Evolutionary conservation across 1,140 invertebrate species (phyloP).

Genomic region (Drosophila pseudoobscura): DNA sequence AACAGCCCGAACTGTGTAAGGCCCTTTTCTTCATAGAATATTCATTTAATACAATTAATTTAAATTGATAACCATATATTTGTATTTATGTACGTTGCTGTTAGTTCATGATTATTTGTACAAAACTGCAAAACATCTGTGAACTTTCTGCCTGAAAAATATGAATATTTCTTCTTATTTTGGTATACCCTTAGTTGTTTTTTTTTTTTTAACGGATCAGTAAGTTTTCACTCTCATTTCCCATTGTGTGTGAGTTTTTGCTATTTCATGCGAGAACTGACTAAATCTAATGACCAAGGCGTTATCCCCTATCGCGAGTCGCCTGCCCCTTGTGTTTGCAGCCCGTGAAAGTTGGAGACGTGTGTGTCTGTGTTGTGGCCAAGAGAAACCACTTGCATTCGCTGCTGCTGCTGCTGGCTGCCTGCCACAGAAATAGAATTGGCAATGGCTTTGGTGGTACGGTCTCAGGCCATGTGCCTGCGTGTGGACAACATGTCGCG

Average conservation of each 20-base stretch:
- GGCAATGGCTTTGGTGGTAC: slow-evolving; percentile 70
- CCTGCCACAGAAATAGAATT: slow-evolving; percentile 66
- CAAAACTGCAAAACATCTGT: no score
- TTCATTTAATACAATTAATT: background rate
- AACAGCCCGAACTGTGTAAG: slow-evolving; percentile 15
- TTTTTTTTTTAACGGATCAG: slow-evolving; percentile 35
- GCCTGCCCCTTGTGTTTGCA: background rate
- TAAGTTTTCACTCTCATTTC: slow-evolving; percentile 46
- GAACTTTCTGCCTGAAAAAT: no score
- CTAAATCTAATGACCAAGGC: slow-evolving; percentile 52
- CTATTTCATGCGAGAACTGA: slow-evolving; percentile 20
- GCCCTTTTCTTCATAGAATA: no score
- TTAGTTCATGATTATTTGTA: no score
- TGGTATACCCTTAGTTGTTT: slow-evolving; percentile 11
- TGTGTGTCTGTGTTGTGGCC: slow-evolving; percentile 26
- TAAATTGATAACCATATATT: no score
- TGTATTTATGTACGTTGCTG: no score
- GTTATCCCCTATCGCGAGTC: slow-evolving; percentile 6
- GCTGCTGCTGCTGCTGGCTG: slow-evolving; percentile 43
- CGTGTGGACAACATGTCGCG: slow-evolving; percentile 76
- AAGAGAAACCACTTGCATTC: slow-evolving; percentile 67
- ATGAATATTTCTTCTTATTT: slow-evolving; percentile 38
- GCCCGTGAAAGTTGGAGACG: slow-evolving; percentile 3
- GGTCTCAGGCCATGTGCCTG: slow-evolving; percentile 40
- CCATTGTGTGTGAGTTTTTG: slow-evolving; percentile 35